Evolutionary conservation across 2,888 invertebrate genomes (phyloP), one percentile per base, ranked within the genome.

Genomic region (Hyalella azteca): DNA sequence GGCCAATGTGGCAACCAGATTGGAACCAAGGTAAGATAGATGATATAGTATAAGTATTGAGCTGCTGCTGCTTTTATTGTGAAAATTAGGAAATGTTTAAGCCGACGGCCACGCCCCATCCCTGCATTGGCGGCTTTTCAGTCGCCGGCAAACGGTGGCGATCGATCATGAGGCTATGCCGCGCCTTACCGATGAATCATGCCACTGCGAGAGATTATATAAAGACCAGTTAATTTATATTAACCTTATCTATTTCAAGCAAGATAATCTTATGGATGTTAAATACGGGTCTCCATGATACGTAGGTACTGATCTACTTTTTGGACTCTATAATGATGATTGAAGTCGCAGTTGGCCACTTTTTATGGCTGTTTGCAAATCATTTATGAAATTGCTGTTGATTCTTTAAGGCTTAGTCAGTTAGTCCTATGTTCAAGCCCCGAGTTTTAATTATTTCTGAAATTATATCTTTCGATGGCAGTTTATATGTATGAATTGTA

Each of bases 1-100:
- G 91, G 91, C 48, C 91, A 91, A 86, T 91, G 91, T 86, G 91
- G 91, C 82, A 91, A 91, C 86, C 91, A 91, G 87, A 91, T 91
- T 84, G 91, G 91, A 59, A 89, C 91, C 13, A 91, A 91, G 89
- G 91, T 91, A 22, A 36, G 66, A 22, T 0, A 9, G 3, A 5
- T 36, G 13, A 32, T 40, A 45, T 11, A 40, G n/a, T 36, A 29
- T 45, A 45, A 60, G 22, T 66, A 29, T 40, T 7, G n/a, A 11
- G 19, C 9, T 66, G 19, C 39, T 5, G 2, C 2, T 54, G 15
- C 32, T 36, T 32, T 0, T 66, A 36, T 22, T 32, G 26, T 1
- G 11, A 13, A 9, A n/a, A 7, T 66, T 26, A 1, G 26, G 3
- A 26, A 5, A 54, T n/a, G n/a, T 66, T 66, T 32, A 36, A 66